These are phyloP conservation scores for Caenorhabditis zanzibari DNA, from an alignment of 2,888 invertebrate genomes.

Conservation along the genomic window DNA sequence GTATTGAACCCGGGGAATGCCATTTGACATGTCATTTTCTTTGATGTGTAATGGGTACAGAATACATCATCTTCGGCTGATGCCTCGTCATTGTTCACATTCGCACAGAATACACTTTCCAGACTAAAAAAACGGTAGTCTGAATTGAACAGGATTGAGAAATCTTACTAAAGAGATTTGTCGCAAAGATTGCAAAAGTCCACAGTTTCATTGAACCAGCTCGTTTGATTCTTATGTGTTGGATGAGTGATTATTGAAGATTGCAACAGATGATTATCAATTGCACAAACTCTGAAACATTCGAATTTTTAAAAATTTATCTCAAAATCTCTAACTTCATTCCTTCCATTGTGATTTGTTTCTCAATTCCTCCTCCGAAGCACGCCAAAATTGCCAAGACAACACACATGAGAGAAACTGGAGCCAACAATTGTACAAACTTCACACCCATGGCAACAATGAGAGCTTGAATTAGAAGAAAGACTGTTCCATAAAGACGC, in stretches of 20 bases:
- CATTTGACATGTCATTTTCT: slow-evolving; percentile 86
- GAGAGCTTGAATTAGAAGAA: slow-evolving; percentile 92
- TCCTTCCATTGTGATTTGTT: slow-evolving; percentile 91
- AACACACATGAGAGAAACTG: slow-evolving; percentile 96
- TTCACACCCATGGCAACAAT: slow-evolving; percentile 94
- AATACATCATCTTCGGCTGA: slow-evolving; percentile 63
- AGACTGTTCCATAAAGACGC: slow-evolving; percentile 94
- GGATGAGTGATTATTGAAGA: slow-evolving; percentile 69
- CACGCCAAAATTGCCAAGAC: slow-evolving; percentile 95
- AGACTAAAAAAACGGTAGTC: slow-evolving; percentile 66
- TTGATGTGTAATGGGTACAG: slow-evolving; percentile 77
- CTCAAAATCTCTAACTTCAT: slow-evolving; percentile 87
- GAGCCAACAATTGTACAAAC: slow-evolving; percentile 99
- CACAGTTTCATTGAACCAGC: slow-evolving; percentile 51
- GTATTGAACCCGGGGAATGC: slow-evolving; percentile 95
- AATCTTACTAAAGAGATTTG: slow-evolving; percentile 75
- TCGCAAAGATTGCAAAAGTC: slow-evolving; percentile 88
- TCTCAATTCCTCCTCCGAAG: slow-evolving; percentile 93
- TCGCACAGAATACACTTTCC: slow-evolving; percentile 77
- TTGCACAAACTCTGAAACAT: slow-evolving; percentile 89
- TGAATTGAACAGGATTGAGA: not conserved
- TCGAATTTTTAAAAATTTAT: not conserved
- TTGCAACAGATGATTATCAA: slow-evolving; percentile 91
- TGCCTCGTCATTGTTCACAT: slow-evolving; percentile 56
- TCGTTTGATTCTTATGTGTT: slow-evolving; percentile 61